Conservation (phyloP, 2,113 vertebrate species). For the Aldabrachelys gigantea region DNA sequence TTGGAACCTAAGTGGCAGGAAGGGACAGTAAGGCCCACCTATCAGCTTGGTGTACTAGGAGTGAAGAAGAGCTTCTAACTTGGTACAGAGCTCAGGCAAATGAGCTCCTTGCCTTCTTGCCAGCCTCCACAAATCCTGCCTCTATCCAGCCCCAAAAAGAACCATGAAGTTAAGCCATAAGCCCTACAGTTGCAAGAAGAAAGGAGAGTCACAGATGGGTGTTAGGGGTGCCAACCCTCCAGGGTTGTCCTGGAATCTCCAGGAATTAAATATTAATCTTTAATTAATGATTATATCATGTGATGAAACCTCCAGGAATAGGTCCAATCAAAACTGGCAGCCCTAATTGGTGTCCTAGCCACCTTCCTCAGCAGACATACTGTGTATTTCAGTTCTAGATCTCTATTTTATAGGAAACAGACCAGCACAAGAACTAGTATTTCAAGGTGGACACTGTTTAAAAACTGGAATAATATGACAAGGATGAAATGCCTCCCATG, state of each 20-base stretch:
- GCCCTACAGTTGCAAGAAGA: neutral
- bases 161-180: neutral
- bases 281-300: too few relatives aligned
- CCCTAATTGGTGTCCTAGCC: neutral
- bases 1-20: neutral
- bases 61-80: neutral
- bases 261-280: too few relatives aligned
- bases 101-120: neutral
- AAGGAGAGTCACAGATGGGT: neutral
- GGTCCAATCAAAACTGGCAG: too few relatives aligned
- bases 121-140: neutral
- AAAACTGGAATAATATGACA: neutral
- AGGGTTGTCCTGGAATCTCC: too few relatives aligned
- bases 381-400: neutral
- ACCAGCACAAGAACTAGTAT: neutral
- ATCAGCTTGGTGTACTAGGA: rapidly evolving
- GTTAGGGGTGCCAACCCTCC: too few relatives aligned
- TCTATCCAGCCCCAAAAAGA: neutral
- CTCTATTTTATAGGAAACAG: neutral
- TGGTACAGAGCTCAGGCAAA: neutral
- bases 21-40: neutral
- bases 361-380: neutral
- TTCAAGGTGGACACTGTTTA: neutral
- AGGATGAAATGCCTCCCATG: neutral
- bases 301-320: too few relatives aligned